A percentile compares a stretch with the other conserved stretches of the same genome.
phyloP scores from a whole-genome alignment of 2,888 invertebrate species.

The Polietes domitor region DNA sequence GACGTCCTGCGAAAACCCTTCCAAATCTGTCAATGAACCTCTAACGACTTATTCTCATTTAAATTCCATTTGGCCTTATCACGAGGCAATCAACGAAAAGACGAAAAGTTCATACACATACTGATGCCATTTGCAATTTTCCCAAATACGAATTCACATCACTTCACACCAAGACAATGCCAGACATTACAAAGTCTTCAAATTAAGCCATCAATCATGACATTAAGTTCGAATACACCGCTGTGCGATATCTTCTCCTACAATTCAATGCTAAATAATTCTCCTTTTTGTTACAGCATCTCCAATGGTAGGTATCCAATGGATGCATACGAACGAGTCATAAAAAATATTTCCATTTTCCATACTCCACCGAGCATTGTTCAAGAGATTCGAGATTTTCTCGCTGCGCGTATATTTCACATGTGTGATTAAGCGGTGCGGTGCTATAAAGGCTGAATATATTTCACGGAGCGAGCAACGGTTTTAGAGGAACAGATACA shows the following conservation, averaged over 20 bases:
- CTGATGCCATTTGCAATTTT: neutral
- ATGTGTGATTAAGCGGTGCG: conserved; percentile 62
- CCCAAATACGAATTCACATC: conserved; percentile 14
- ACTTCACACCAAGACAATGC: neutral
- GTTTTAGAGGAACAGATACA: conserved; percentile 28
- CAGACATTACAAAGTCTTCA: conserved; percentile 40
- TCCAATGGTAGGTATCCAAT: conserved; percentile 46
- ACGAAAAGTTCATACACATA: neutral
- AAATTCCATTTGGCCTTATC: neutral
- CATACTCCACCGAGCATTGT: conserved; percentile 1
- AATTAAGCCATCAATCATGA: conserved; percentile 64
- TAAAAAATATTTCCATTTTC: conserved; percentile 25
- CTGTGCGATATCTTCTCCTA: conserved; percentile 59
- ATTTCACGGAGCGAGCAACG: conserved; percentile 31
- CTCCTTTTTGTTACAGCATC: conserved; percentile 38
- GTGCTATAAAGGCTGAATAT: conserved; percentile 53
- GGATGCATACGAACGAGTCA: neutral
- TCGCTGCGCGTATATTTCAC: conserved; percentile 43
- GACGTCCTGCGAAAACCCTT: neutral
- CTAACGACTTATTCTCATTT: neutral
- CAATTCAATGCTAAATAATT: conserved; percentile 56
- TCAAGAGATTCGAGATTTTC: conserved; percentile 3
- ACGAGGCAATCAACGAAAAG: neutral
- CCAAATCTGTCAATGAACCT: neutral
- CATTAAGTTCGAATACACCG: conserved; percentile 47